These are phyloP conservation scores for Beaufortia kweichowensis DNA, from an alignment of 2,113 vertebrate genomes.

Conservation along the genomic window DNA sequence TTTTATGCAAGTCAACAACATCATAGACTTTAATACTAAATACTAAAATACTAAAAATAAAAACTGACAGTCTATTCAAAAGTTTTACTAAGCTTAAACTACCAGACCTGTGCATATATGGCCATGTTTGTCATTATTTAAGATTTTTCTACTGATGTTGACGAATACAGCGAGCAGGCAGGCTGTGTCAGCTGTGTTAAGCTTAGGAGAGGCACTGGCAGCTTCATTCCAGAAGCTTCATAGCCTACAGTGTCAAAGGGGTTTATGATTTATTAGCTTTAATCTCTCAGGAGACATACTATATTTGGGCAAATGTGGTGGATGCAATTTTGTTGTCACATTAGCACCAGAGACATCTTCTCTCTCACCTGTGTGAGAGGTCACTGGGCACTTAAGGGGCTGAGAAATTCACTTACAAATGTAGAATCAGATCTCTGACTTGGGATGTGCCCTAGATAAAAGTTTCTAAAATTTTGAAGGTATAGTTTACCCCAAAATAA, in stretches of 20 bases:
- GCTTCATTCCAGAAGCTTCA: conserved; percentile 22
- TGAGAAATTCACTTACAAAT: neutral
- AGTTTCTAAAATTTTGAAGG: neutral
- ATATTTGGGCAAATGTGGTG: conserved; percentile 33
- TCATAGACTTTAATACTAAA: too few relatives aligned
- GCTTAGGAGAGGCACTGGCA: conserved; percentile 32
- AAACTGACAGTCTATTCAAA: neutral
- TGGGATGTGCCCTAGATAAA: neutral
- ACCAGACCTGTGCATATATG: neutral
- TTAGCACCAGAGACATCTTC: neutral
- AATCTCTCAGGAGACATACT: conserved; percentile 13
- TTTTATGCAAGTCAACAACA: neutral
- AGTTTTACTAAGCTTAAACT: neutral
- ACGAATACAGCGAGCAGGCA: conserved; percentile 9
- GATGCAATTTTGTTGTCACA: conserved; percentile 38
- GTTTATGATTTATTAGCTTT: conserved; percentile 42
- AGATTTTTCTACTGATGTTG: neutral
- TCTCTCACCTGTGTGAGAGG: neutral
- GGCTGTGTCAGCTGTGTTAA: conserved; percentile 24
- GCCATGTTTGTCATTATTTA: neutral
- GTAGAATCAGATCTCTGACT: conserved; percentile 10
- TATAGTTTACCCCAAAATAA: neutral
- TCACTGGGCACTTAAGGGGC: neutral
- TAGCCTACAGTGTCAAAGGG: conserved; percentile 31
- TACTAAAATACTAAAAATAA: neutral